Conservation (phyloP, 2,113 vertebrate genomes). For the Tragelaphus buxtoni region DNA sequence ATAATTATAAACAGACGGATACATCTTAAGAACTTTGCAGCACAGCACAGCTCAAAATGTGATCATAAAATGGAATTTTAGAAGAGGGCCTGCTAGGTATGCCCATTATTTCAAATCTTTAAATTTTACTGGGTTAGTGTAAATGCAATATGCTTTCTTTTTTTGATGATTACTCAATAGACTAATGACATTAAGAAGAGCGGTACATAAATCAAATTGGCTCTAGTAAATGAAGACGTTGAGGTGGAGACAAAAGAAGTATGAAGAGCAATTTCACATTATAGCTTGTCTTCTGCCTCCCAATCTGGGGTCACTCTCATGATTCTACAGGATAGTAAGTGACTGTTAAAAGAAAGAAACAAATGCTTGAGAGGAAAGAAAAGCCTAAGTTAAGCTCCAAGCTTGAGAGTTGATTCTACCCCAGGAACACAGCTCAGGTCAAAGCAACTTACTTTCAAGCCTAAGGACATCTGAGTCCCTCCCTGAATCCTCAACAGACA, state of each 20-base stretch:
- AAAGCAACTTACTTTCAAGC: slow-evolving; percentile 83
- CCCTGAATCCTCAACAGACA: slow-evolving; percentile 69
- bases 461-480: slow-evolving; percentile 74
- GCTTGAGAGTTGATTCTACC: slow-evolving; percentile 19
- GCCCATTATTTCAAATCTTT: not conserved
- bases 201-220: not conserved
- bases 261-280: not conserved
- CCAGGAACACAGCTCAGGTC: slow-evolving; percentile 36
- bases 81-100: not conserved
- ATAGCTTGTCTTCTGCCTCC: not conserved
- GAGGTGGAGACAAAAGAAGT: not conserved
- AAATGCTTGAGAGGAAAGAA: slow-evolving; percentile 36
- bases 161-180: not conserved
- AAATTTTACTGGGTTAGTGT: not conserved
- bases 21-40: not conserved
- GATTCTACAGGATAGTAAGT: not conserved
- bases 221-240: not conserved
- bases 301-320: not conserved
- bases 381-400: not conserved
- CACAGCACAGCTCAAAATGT: not conserved
- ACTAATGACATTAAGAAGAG: not conserved
- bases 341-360: not conserved
- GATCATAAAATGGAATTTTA: not conserved
- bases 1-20: not conserved
- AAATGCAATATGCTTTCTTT: not conserved